These are phyloP conservation scores for Nomada fabriciana DNA, from an alignment of 2,888 invertebrate genomes.

Conservation along the genomic window DNA sequence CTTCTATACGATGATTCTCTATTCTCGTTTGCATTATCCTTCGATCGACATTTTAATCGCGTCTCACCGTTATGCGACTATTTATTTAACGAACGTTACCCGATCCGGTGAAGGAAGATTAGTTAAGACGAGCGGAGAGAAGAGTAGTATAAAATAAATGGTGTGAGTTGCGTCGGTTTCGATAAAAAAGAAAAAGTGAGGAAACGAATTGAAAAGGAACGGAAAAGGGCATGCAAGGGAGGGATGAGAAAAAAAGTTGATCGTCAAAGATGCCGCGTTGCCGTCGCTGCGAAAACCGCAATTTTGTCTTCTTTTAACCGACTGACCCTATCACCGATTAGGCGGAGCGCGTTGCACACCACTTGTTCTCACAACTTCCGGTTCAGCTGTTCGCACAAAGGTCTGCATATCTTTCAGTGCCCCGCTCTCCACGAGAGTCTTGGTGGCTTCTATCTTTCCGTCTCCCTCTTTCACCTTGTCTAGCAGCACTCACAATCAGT, in stretches of 20 bases:
- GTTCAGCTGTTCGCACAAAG: constrained; percentile 73
- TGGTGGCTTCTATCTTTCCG: constrained; percentile 29
- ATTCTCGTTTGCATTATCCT: constrained; percentile 35
- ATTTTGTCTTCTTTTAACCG: constrained; percentile 57
- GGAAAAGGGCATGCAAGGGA: neutral
- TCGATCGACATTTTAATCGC: constrained; percentile 26
- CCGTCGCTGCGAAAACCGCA: constrained; percentile 33
- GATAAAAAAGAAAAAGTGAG: neutral
- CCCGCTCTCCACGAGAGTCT: constrained; percentile 54
- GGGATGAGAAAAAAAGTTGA: constrained; percentile 15
- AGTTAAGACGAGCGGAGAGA: neutral
- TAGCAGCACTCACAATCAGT: constrained; percentile 56
- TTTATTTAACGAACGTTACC: constrained; percentile 1
- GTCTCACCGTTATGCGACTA: neutral
- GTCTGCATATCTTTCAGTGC: constrained; percentile 70
- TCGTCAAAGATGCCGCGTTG: constrained; percentile 46
- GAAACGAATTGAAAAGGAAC: constrained; percentile 6
- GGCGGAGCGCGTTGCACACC: constrained; percentile 69
- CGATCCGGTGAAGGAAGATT: neutral
- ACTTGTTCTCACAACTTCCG: constrained; percentile 73
- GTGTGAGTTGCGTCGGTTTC: neutral
- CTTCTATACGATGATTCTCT: constrained; percentile 19
- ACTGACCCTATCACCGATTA: constrained; percentile 74
- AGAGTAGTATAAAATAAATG: neutral
- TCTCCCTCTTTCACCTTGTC: constrained; percentile 34